phyloP scores from a whole-genome alignment of 2,113 vertebrate species.

The Coptodon bakossiorum region DNA sequence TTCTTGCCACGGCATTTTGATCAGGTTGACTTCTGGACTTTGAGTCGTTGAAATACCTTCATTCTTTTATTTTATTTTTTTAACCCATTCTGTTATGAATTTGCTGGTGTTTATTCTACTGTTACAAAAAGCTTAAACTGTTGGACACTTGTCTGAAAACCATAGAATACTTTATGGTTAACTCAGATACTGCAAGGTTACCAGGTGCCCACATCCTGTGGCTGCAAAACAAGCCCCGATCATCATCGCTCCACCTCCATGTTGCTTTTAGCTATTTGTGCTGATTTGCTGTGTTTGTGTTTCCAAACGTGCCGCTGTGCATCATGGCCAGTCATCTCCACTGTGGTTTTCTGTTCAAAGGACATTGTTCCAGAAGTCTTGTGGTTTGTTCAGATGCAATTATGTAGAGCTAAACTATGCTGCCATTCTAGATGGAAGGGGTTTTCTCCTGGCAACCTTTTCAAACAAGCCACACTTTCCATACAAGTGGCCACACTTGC shows the following conservation, averaged over 20 bases:
- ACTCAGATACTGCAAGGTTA: background rate
- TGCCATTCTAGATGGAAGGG: background rate
- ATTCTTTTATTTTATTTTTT: background rate
- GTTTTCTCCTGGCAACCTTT: background rate
- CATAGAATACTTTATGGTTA: background rate
- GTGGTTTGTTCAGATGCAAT: background rate
- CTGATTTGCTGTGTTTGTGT: background rate
- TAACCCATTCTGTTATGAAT: background rate
- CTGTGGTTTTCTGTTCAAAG: background rate
- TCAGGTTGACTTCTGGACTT: background rate
- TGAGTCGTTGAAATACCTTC: background rate
- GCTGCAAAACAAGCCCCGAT: background rate
- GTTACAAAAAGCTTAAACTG: background rate
- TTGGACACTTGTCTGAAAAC: background rate
- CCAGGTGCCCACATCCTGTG: background rate
- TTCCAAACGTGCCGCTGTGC: background rate
- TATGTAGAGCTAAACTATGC: background rate
- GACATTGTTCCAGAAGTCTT: background rate
- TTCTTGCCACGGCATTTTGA: rapidly evolving
- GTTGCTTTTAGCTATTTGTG: background rate
- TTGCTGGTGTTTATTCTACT: background rate
- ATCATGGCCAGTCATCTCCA: background rate
- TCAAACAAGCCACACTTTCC: background rate
- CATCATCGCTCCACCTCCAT: rapidly evolving
- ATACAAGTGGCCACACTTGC: background rate